phyloP scores from a whole-genome alignment of 2,888 invertebrate species.

The Xestia rhomboidea region DNA sequence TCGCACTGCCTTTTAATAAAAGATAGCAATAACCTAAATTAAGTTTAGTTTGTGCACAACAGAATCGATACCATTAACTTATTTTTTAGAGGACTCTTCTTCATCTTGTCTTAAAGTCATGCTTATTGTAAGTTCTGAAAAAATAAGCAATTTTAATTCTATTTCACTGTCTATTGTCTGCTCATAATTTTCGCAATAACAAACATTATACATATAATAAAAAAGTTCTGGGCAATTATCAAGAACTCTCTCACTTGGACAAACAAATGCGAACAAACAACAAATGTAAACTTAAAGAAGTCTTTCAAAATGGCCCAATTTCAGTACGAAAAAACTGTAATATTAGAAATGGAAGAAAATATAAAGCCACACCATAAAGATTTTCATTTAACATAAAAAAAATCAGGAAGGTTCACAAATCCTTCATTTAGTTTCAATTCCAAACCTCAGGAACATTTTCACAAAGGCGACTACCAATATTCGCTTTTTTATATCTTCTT shows the following conservation, averaged over 20 bases:
- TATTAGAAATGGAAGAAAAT: slow-evolving; percentile 10
- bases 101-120: not conserved
- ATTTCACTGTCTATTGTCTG: not conserved
- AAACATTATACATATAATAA: not conserved
- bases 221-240: not conserved
- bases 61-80: no score
- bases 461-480: not conserved
- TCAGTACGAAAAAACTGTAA: slow-evolving; percentile 16
- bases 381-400: not conserved
- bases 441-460: not conserved
- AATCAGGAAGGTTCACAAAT: not conserved
- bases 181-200: not conserved
- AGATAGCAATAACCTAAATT: no score
- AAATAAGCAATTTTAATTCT: not conserved
- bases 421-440: not conserved
- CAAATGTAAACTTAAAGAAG: not conserved
- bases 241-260: not conserved
- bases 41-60: no score
- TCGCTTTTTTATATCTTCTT: slow-evolving; percentile 9
- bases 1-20: no score
- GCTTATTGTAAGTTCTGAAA: not conserved
- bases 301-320: not conserved
- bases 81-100: not conserved
- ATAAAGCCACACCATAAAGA: not conserved
- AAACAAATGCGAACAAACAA: not conserved